Evolutionary conservation across 2,797 vertebrate species (phyloP).

Genomic region (Selene dorsalis): DNA sequence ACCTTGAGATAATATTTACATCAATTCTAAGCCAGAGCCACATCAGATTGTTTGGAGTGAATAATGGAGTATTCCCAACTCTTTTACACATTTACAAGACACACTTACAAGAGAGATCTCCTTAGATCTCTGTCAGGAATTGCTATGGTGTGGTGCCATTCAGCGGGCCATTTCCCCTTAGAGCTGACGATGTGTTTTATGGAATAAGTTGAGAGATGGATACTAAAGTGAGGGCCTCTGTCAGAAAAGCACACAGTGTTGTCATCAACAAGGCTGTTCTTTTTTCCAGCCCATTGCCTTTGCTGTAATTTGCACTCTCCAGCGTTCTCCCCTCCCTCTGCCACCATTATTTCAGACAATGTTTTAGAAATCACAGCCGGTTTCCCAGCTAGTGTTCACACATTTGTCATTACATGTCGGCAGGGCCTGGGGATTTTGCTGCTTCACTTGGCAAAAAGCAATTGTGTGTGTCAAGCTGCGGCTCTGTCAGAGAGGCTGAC

Average conservation of each 20-base stretch:
- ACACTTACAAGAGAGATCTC: conserved; percentile 26
- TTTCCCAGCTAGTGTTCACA: conserved; percentile 67
- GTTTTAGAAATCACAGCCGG: conserved; percentile 70
- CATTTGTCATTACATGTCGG: conserved; percentile 73
- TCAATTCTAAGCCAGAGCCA: conserved; percentile 38
- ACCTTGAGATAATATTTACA: conserved; percentile 67
- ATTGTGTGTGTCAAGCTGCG: conserved; percentile 53
- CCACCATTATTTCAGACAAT: conserved; percentile 70
- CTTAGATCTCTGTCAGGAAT: conserved; percentile 41
- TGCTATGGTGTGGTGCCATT: conserved; percentile 53
- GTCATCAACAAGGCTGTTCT: conserved; percentile 73
- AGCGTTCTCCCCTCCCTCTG: conserved; percentile 35
- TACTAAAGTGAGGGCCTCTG: conserved; percentile 59
- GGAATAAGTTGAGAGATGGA: conserved; percentile 70
- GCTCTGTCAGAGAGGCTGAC: conserved; percentile 43
- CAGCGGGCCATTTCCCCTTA: conserved; percentile 56
- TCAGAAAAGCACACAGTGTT: conserved; percentile 66
- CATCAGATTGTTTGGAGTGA: conserved; percentile 39
- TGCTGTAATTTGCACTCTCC: conserved; percentile 71
- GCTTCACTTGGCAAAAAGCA: conserved; percentile 75
- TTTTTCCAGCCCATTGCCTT: conserved; percentile 72
- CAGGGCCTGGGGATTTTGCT: conserved; percentile 59
- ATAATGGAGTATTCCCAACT: not conserved
- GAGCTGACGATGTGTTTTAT: conserved; percentile 64
- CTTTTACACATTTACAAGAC: conserved; percentile 47